Percentiles rank a stretch among this genome's conserved stretches.
Evolutionary conservation across 2,797 vertebrate species (phyloP).

Genomic region (Crenichthys baileyi): DNA sequence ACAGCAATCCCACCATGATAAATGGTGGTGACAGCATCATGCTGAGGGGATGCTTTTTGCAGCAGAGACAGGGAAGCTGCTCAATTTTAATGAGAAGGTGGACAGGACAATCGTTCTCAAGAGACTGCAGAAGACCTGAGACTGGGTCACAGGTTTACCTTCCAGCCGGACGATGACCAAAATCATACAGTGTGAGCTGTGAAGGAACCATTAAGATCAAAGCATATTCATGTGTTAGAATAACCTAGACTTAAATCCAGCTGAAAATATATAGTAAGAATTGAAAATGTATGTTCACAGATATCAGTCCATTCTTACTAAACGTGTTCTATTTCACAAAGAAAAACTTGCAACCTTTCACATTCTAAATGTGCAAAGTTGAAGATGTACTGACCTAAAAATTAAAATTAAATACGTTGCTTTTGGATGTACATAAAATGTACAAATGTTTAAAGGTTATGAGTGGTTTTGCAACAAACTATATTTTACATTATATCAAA

Average conservation of each 20-base stretch:
- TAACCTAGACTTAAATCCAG: neutral
- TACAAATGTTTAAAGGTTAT: neutral
- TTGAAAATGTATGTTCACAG: neutral
- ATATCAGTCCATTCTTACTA: neutral
- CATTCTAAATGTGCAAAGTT: neutral
- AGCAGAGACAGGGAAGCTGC: no score
- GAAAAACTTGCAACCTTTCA: neutral
- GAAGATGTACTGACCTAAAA: no score
- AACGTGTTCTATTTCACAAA: neutral
- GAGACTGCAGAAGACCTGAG: neutral
- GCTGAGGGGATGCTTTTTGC: no score
- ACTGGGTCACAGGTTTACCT: neutral
- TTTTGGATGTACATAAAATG: neutral
- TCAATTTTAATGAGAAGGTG: neutral
- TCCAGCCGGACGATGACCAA: neutral
- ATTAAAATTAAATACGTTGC: neutral
- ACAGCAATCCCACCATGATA: neutral
- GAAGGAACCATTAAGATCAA: neutral
- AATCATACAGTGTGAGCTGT: neutral
- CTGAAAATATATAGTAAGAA: neutral
- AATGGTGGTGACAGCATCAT: neutral
- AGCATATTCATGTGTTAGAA: neutral
- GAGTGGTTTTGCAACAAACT: neutral
- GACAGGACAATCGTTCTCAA: neutral
- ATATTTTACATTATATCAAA: neutral